A percentile compares a stretch with the other conserved stretches of the same genome.
Evolutionary conservation across 1,140 invertebrate genomes (phyloP).

Genomic region (Metaphire vulgaris): DNA sequence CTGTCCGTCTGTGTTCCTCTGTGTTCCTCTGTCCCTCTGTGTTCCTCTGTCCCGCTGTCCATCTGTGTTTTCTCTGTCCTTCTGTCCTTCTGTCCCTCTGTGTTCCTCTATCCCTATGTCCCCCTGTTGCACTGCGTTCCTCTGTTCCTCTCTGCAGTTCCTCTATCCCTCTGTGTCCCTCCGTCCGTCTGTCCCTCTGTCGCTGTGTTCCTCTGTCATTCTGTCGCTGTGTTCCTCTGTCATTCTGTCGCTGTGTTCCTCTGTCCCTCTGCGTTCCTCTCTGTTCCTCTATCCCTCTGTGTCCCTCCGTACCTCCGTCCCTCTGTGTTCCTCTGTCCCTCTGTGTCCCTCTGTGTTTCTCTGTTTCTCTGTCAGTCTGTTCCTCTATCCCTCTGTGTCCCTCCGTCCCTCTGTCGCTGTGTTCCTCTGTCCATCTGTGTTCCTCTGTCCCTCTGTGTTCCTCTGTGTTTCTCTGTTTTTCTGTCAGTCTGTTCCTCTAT

Average conservation of each 20-base stretch:
- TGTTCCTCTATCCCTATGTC: conserved; percentile 10
- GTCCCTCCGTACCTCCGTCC: neutral
- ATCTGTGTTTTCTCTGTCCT: neutral
- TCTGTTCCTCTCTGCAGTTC: conserved; percentile 1
- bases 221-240: neutral
- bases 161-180: neutral
- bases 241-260: neutral
- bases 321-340: neutral
- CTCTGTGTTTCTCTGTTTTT: conserved; percentile 1
- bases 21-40: neutral
- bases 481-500: neutral
- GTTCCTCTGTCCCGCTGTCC: neutral
- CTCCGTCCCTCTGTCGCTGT: neutral
- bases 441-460: conserved; percentile 12
- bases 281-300: neutral
- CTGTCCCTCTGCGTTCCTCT: neutral
- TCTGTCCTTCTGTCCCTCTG: conserved; percentile 12
- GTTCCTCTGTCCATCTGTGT: conserved; percentile 16
- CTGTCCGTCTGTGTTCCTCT: neutral
- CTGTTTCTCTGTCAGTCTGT: neutral
- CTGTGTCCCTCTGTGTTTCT: neutral
- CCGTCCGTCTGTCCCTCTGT: neutral
- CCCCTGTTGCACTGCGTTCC: conserved; percentile 1
- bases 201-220: neutral
- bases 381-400: neutral